Percentiles rank a stretch among this genome's conserved stretches.
Evolutionary conservation across 2,797 vertebrate species (phyloP).

Genomic region (Catharus ustulatus): DNA sequence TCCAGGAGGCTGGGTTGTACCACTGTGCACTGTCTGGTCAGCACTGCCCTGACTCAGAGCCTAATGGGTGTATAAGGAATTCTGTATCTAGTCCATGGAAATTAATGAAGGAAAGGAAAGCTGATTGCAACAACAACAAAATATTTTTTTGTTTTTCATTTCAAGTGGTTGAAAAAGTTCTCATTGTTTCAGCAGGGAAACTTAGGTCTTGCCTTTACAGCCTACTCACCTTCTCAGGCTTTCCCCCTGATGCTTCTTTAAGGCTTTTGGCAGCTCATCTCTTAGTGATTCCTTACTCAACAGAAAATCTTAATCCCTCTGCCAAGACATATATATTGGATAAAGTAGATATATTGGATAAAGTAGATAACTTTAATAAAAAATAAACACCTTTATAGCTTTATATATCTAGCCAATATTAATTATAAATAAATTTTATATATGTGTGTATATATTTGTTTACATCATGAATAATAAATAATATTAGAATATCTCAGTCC

Average conservation of each 20-base stretch:
- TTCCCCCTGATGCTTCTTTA: background rate
- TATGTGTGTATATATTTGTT: background rate
- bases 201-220: background rate
- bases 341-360: background rate
- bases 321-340: background rate
- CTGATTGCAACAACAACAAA: background rate
- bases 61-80: background rate
- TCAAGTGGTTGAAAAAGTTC: background rate
- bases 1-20: background rate
- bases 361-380: background rate
- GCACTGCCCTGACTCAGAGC: background rate
- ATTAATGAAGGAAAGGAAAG: background rate
- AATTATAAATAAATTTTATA: background rate
- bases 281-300: background rate
- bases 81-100: background rate
- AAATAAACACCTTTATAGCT: background rate
- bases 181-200: background rate
- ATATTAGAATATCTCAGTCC: background rate
- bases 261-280: background rate
- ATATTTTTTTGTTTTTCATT: background rate
- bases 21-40: rapidly evolving
- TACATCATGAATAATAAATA: background rate
- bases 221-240: background rate
- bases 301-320: background rate
- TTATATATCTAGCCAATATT: background rate